These are phyloP conservation scores for Nebria brevicollis DNA, from an alignment of 2,888 invertebrate genomes.

Conservation along the genomic window DNA sequence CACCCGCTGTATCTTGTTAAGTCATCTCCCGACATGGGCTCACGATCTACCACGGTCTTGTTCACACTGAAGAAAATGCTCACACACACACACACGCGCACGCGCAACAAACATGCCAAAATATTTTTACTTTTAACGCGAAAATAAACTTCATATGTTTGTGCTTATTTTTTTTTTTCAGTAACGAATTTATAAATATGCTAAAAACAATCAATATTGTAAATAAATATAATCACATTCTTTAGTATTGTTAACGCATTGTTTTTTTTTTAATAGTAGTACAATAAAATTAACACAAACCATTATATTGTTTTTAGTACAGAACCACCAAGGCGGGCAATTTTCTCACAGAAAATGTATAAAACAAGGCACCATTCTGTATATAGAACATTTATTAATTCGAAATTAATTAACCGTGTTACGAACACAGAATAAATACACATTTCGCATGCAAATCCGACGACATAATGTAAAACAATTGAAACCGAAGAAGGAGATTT, in stretches of 20 bases:
- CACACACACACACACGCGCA: constrained; percentile 38
- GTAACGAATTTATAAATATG: too few species aligned
- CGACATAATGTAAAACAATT: background rate
- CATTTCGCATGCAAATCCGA: background rate
- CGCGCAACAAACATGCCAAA: constrained; percentile 27
- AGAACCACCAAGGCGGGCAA: background rate
- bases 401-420: constrained; percentile 27
- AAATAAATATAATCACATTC: background rate
- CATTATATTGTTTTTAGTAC: background rate
- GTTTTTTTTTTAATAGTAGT: background rate
- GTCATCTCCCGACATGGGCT: constrained; percentile 58
- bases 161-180: too few species aligned
- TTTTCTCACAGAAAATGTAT: constrained; percentile 19
- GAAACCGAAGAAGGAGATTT: constrained; percentile 28
- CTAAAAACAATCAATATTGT: background rate
- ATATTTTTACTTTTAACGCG: constrained; percentile 21
- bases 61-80: constrained; percentile 51
- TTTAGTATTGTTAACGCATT: background rate
- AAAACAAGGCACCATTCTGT: constrained; percentile 8
- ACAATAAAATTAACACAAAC: background rate
- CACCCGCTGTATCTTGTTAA: constrained; percentile 63
- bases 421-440: constrained; percentile 25
- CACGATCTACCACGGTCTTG: constrained; percentile 54
- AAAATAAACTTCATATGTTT: too few species aligned
- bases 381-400: constrained; percentile 24